Conservation (phyloP, 2,888 invertebrate species). For the Pandemis cinnamomeana region DNA sequence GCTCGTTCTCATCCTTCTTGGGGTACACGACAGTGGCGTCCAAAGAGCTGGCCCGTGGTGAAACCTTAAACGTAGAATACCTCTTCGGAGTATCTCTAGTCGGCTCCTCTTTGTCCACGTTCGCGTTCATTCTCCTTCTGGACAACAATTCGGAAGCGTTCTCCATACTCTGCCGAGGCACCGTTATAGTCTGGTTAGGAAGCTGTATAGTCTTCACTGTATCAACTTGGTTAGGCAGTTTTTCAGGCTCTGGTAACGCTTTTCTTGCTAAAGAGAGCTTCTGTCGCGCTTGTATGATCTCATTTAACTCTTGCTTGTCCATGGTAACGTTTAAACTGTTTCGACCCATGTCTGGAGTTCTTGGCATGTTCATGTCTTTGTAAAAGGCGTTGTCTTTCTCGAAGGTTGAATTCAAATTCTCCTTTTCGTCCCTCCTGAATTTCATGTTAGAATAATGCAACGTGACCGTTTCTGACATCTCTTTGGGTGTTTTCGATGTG, state of each 20-base stretch:
- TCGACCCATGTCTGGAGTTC: constrained; percentile 60
- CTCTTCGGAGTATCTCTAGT: constrained; percentile 69
- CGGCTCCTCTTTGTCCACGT: constrained; percentile 66
- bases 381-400: constrained; percentile 75
- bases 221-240: constrained; percentile 61
- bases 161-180: constrained; percentile 74
- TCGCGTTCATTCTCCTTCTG: constrained; percentile 64
- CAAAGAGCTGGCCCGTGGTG: constrained; percentile 65
- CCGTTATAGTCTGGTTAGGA: constrained; percentile 76
- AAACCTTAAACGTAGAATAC: constrained; percentile 72
- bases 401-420: constrained; percentile 69
- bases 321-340: constrained; percentile 74
- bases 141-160: constrained; percentile 75
- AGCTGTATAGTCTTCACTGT: constrained; percentile 72
- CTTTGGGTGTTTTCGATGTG: constrained; percentile 57
- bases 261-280: constrained; percentile 75
- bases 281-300: constrained; percentile 78
- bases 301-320: constrained; percentile 78
- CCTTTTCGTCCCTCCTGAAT: constrained; percentile 71
- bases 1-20: constrained; percentile 66
- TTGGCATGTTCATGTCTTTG: constrained; percentile 70
- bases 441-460: constrained; percentile 75
- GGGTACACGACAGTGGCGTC: constrained; percentile 71
- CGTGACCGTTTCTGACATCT: constrained; percentile 74
- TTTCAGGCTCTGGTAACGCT: constrained; percentile 71